Evolutionary conservation across 2,797 vertebrate species (phyloP), one percentile per base, ranked within the genome.

Genomic region (Anguilla pacifica): DNA sequence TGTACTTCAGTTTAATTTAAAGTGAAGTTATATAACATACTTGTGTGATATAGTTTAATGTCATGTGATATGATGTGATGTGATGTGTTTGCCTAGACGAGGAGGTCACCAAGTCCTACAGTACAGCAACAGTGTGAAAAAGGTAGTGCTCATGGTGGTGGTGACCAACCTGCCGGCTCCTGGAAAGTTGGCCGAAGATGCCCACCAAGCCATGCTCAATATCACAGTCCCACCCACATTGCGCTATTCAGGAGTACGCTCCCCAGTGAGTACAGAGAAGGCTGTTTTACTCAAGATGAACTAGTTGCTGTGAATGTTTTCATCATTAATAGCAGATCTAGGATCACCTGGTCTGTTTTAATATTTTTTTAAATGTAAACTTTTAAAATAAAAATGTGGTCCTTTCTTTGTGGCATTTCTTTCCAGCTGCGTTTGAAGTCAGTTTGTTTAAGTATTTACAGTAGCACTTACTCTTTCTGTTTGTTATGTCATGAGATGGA

Each of bases 191-290:
- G 98, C 96, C 0, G 98, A 99, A 91, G 98, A 99, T 0, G 98
- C 98, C 74, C 98, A 99, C n/a, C 96, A 97, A 92, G 97, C 98
- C 0, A 84, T 87, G 87, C 96, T 99, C 83, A 98, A 97, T 57
- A 6, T 99, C 93, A 96, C 94, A 2, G 90, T 97, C 86, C 96
- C 98, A 0, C 15, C 92, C 0, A 91, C 94, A 10, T 94, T 99
- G 84, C 91, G 6, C 1, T 97, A 96, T 90, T 93, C 91, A 0
- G 95, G 88, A 0, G 92, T 97, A 81, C 97, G 97, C 89, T 92
- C 96, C 0, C 0, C 0, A 91, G 96, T 97, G 91, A 1, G 92
- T 89, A 93, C 94, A 94, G 91, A 13, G 92, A 72, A 90, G 93
- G 92, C 49, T 79, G 11, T 74, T 74, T 67, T 39, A 74, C 31